Conservation (phyloP, 2,888 invertebrate genomes). For the Chymomyza fuscimana region DNA sequence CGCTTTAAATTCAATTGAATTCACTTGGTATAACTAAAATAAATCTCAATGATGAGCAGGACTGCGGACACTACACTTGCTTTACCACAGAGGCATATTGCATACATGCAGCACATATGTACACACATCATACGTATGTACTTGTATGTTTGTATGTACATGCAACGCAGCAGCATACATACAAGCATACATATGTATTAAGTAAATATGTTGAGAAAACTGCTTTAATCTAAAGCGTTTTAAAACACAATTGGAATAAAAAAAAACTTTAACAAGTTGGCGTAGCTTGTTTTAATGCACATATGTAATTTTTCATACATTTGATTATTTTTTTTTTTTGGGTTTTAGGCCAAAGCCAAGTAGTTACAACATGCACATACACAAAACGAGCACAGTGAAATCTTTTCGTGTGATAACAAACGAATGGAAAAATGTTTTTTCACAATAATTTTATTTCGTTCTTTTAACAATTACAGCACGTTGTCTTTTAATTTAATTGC, state of each 20-base stretch:
- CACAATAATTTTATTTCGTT: neutral
- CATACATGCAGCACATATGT: neutral
- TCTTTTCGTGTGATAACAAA: neutral
- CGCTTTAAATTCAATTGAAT: conserved; percentile 3
- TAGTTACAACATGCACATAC: conserved; percentile 7
- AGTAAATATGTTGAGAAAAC: neutral
- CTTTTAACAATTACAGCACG: neutral
- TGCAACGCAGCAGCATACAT: neutral
- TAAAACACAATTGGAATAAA: neutral
- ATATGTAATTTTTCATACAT: neutral
- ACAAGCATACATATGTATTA: neutral
- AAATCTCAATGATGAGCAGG: neutral
- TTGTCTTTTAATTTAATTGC: neutral
- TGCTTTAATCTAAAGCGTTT: neutral
- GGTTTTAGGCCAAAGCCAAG: neutral
- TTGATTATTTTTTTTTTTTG: neutral
- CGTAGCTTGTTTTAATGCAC: neutral
- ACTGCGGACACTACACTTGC: neutral
- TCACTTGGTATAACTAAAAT: neutral
- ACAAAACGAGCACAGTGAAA: conserved; percentile 7
- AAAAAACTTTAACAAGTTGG: neutral
- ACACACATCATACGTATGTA: neutral
- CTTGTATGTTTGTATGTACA: neutral
- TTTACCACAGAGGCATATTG: neutral
- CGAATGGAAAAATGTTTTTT: neutral